Conservation (phyloP, 2,888 invertebrate species). For the Pyrochroa serraticornis region DNA sequence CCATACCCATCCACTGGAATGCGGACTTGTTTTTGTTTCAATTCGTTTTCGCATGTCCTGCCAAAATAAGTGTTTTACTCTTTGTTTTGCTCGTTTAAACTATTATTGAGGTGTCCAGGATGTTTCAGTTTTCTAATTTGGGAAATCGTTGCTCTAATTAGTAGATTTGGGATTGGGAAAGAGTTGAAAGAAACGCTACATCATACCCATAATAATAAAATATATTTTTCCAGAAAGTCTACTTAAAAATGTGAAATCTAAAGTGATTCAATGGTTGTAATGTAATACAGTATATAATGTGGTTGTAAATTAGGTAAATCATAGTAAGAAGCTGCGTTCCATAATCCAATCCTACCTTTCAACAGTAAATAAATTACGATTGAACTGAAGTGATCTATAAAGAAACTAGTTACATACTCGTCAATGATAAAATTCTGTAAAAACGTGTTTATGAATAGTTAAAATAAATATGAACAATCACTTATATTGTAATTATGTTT, state of each 20-base stretch:
- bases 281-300: constrained; percentile 36
- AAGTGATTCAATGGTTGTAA: constrained; percentile 41
- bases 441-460: constrained; percentile 36
- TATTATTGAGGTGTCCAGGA: too few species aligned
- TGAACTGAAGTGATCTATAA: constrained; percentile 19
- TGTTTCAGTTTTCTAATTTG: too few species aligned
- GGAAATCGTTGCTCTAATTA: too few species aligned
- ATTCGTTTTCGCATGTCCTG: too few species aligned
- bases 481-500: constrained; percentile 33
- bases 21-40: too few species aligned
- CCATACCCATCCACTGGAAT: too few species aligned
- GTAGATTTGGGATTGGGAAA: neutral
- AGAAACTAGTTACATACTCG: constrained; percentile 35
- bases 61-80: too few species aligned
- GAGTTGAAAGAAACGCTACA: constrained; percentile 5
- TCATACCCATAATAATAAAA: constrained; percentile 49
- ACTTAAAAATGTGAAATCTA: constrained; percentile 50
- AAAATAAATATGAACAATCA: constrained; percentile 39
- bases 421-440: constrained; percentile 38
- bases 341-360: constrained; percentile 12
- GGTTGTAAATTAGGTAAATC: constrained; percentile 16
- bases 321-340: constrained; percentile 37
- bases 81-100: too few species aligned
- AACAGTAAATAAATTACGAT: constrained; percentile 14
- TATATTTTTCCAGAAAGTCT: constrained; percentile 52